phyloP scores from a whole-genome alignment of 2,888 invertebrate species.

The Patella depressa region DNA sequence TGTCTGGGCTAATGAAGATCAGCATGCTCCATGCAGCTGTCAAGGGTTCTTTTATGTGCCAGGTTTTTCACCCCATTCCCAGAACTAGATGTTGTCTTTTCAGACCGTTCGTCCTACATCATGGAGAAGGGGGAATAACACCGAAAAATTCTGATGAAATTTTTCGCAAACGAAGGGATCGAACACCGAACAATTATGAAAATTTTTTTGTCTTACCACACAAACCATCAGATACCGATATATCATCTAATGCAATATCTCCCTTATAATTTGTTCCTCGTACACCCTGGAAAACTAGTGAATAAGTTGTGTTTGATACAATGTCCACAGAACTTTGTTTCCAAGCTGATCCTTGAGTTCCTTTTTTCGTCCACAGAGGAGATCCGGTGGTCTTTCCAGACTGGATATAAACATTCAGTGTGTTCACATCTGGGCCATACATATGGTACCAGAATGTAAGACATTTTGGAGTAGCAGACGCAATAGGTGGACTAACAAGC shows the following conservation, averaged over 20 bases:
- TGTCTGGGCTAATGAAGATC: too few species aligned
- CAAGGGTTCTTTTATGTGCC: too few species aligned
- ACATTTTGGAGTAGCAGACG: constrained; percentile 43
- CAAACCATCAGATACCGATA: constrained; percentile 47
- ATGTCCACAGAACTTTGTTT: constrained; percentile 50
- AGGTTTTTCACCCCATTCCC: too few species aligned
- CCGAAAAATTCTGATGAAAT: too few species aligned
- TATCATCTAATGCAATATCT: constrained; percentile 63
- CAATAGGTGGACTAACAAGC: constrained; percentile 42
- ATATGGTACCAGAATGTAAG: constrained; percentile 67
- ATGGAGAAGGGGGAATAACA: too few species aligned
- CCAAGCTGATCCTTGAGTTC: constrained; percentile 59
- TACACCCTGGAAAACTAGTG: constrained; percentile 63
- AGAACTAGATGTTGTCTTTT: too few species aligned
- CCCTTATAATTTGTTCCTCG: constrained; percentile 53
- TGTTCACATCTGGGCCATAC: constrained; percentile 60
- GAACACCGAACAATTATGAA: background rate
- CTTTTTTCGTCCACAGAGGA: constrained; percentile 54
- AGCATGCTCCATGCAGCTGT: too few species aligned
- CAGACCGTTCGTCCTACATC: too few species aligned
- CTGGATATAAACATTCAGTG: constrained; percentile 55
- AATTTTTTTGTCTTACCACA: constrained; percentile 38
- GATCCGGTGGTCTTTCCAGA: constrained; percentile 37
- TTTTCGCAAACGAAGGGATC: too few species aligned
- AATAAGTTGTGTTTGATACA: constrained; percentile 38